Base-by-base conservation (phyloP, 2,113 vertebrate species). In the Perccottus glenii region DNA sequence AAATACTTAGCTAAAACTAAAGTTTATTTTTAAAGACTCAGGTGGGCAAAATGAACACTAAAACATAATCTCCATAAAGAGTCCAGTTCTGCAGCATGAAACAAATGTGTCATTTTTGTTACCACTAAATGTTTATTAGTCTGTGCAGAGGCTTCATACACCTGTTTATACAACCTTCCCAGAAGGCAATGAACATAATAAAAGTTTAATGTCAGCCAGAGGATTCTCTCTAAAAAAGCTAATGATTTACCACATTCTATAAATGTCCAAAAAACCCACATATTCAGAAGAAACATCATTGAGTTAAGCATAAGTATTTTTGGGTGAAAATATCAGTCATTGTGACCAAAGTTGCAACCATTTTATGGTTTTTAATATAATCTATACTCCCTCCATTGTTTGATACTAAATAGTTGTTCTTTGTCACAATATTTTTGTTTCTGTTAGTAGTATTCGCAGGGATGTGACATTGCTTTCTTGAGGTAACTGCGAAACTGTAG, bases 121-220 rank as follows among this genome's bases (percentile, higher is more conserved):
- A 89, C 86, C 79, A 84, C 83, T 53, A 80, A 75, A 0, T 15
- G 59, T 60, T 70, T 74, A 69, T 77, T 67, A 84, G 76, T 53
- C 16, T 7, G 72, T 86, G 88, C 89, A 87, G 62, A 71, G 68
- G 77, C 85, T 84, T 86, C 82, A 87, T 75, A 88, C 10, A 4
- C 68, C 50, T 51, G 12, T 83, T 60, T 76, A 73, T 64, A 46
- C 1, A 67, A 79, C 88, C 83, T 89, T 91, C 90, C 44, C 89
- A 86, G 89, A 91, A 90, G 92, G 90, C 86, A 88, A 78, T 85
- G 71, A 76, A 74, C 65, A 60, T 60, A 55, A 77, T 69, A 55
- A 43, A 62, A 78, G 36, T 83, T 81, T 64, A 64, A 62, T 70
- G 58, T 48, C 32, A 71, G 81, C 61, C 66, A 69, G 87, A 73